A percentile compares a stretch with the other conserved stretches of the same genome.
Evolutionary conservation across 2,113 vertebrate genomes (phyloP).

Genomic region (Eupsittula cactorum): DNA sequence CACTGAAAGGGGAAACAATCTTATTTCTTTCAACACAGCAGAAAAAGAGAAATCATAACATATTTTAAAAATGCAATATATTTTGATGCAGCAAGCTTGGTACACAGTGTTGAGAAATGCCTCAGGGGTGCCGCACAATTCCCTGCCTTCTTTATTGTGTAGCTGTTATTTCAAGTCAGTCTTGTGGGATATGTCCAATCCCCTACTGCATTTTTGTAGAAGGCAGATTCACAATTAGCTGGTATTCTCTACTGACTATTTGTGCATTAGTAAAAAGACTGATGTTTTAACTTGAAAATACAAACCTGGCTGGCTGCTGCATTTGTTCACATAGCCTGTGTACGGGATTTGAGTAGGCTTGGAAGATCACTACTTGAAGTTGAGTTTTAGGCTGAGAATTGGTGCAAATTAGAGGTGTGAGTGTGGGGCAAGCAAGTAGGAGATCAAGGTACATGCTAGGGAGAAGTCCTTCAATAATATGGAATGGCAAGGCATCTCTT

Average conservation of each 20-base stretch:
- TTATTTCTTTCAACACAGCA: conserved; percentile 31
- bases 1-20: conserved; percentile 26
- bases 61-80: background rate
- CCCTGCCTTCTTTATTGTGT: background rate
- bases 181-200: background rate
- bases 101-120: background rate
- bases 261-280: background rate
- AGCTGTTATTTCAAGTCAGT: conserved; percentile 19
- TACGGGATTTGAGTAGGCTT: background rate
- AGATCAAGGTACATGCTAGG: background rate
- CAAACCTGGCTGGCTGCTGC: background rate
- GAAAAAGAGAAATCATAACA: conserved; percentile 9
- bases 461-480: background rate
- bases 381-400: background rate
- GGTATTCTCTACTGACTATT: background rate
- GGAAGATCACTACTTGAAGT: background rate
- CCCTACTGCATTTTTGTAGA: background rate
- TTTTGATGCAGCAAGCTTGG: background rate
- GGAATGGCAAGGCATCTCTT: background rate
- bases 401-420: background rate
- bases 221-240: background rate
- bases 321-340: background rate
- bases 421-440: background rate
- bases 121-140: background rate
- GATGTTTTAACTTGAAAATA: background rate